Conservation (phyloP, 2,797 vertebrate species). For the Etheostoma nigrum region DNA sequence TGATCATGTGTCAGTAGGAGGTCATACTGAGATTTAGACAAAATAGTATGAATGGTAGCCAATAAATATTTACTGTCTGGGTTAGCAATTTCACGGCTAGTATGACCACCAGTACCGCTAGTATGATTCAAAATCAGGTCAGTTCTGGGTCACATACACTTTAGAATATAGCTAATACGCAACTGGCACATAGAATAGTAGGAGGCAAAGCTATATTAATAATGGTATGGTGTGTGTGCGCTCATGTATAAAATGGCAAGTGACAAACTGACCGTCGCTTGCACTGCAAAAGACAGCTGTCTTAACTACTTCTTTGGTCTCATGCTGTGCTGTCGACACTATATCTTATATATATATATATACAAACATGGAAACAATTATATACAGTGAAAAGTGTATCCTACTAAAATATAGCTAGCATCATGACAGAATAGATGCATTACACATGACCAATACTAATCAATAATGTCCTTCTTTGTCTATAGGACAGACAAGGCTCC, state of each 20-base stretch:
- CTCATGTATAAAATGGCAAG: slow-evolving; percentile 65
- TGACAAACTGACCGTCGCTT: slow-evolving; percentile 63
- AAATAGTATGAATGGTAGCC: not conserved
- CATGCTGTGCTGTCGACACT: not conserved
- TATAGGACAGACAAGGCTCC: slow-evolving; percentile 28
- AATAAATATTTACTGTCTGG: not conserved
- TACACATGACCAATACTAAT: slow-evolving; percentile 26
- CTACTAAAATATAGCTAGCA: not conserved
- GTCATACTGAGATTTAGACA: not conserved
- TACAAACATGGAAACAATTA: too few relatives aligned
- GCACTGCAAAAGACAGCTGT: slow-evolving; percentile 35
- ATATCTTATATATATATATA: too few relatives aligned
- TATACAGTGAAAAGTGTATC: too few relatives aligned
- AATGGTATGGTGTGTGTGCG: slow-evolving; percentile 36
- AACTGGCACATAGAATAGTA: slow-evolving; percentile 15
- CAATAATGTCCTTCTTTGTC: slow-evolving; percentile 44
- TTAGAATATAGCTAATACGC: slow-evolving; percentile 14
- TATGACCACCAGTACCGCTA: not conserved
- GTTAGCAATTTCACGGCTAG: not conserved
- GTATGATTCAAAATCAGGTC: slow-evolving; percentile 38
- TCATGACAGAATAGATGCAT: slow-evolving; percentile 5
- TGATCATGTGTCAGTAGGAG: not conserved
- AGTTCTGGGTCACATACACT: slow-evolving; percentile 22
- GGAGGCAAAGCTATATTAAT: slow-evolving; percentile 50
- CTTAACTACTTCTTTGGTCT: slow-evolving; percentile 39